Percentiles rank a stretch among this genome's conserved stretches.
These are phyloP conservation scores for Tenebrio molitor DNA, from an alignment of 1,140 invertebrate genomes.

Conservation along the genomic window DNA sequence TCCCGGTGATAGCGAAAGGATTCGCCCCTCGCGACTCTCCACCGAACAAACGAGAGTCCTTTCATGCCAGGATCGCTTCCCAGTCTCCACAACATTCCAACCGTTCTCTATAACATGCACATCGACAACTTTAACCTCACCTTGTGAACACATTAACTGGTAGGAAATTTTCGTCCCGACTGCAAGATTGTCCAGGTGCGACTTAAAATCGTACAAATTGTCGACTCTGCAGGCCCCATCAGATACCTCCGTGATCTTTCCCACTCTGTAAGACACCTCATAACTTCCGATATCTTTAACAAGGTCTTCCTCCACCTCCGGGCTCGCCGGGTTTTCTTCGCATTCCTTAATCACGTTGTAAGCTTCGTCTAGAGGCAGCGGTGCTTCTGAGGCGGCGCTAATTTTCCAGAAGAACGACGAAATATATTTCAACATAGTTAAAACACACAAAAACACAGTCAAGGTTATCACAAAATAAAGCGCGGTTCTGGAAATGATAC, in stretches of 20 bases:
- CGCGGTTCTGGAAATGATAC: background rate
- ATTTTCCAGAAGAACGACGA: slow-evolving; percentile 38
- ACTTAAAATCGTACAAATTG: slow-evolving; percentile 53
- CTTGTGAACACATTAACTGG: slow-evolving; percentile 44
- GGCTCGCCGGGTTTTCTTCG: background rate
- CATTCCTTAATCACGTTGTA: slow-evolving; percentile 11
- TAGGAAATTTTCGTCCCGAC: slow-evolving; percentile 57
- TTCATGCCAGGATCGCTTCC: slow-evolving; percentile 53
- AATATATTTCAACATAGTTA: slow-evolving; percentile 27
- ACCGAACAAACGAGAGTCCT: slow-evolving; percentile 61
- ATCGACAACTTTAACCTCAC: slow-evolving; percentile 49
- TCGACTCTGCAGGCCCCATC: slow-evolving; percentile 50
- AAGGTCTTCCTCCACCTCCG: background rate
- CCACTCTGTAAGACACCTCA: slow-evolving; percentile 1
- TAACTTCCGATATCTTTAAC: background rate
- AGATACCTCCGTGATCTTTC: background rate
- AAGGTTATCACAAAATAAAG: background rate
- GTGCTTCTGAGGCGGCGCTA: slow-evolving; percentile 6
- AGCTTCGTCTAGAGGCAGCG: slow-evolving; percentile 50
- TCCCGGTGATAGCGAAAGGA: slow-evolving; percentile 53
- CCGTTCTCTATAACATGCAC: slow-evolving; percentile 55
- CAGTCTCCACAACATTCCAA: slow-evolving; percentile 54
- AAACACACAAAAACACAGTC: background rate
- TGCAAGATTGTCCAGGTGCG: slow-evolving; percentile 38
- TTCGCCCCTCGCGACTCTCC: slow-evolving; percentile 52